These are phyloP conservation scores for Tipula unca DNA, from an alignment of 2,888 invertebrate genomes.

Conservation along the genomic window DNA sequence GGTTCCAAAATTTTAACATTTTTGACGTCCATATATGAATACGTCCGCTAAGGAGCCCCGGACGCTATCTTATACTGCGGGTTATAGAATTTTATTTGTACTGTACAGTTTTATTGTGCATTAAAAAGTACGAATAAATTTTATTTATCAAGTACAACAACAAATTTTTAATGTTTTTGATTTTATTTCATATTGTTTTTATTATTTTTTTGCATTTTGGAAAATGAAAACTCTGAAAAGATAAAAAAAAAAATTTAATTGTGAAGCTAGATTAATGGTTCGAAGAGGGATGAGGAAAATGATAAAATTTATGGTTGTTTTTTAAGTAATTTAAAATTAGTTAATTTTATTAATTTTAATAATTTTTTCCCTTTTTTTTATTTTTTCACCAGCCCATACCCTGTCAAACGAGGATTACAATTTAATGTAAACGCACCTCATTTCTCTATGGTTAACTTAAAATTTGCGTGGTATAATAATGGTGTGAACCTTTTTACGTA, in stretches of 20 bases:
- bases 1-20: too few relatives aligned
- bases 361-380: background rate
- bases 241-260: background rate
- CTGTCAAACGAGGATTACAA: too few relatives aligned
- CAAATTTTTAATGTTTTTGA: slow-evolving; percentile 8
- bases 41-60: too few relatives aligned
- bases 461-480: too few relatives aligned
- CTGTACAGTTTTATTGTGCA: background rate
- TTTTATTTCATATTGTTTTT: too few relatives aligned
- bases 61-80: background rate
- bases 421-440: too few relatives aligned
- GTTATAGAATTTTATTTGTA: background rate
- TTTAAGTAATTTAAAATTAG: background rate
- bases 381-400: too few relatives aligned
- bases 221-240: background rate
- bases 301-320: background rate
- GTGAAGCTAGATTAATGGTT: background rate
- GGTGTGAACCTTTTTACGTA: too few relatives aligned
- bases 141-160: background rate
- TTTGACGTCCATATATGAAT: too few relatives aligned
- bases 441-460: too few relatives aligned
- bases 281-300: background rate
- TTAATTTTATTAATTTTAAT: background rate
- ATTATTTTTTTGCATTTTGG: background rate
- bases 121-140: background rate